Evolutionary conservation across 2,113 vertebrate species (phyloP).

Genomic region (Alosa alosa): DNA sequence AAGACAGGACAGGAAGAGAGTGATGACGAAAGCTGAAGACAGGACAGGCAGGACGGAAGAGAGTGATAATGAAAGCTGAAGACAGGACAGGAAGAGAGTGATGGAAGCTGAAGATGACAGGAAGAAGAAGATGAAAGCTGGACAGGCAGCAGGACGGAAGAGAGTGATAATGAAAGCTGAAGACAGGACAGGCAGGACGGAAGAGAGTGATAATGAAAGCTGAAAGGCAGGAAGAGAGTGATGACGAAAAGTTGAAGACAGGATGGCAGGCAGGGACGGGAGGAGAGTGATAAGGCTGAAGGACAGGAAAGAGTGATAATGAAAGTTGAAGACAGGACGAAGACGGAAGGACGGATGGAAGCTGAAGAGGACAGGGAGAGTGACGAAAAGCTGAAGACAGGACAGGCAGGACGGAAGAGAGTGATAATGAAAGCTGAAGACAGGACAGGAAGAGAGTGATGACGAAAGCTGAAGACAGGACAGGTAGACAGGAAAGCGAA

Average conservation of each 20-base stretch:
- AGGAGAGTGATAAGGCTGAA: not conserved
- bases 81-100: not conserved
- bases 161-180: too few species aligned
- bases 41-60: not conserved
- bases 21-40: not conserved
- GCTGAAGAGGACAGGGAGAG: not conserved
- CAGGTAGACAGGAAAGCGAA: too few species aligned
- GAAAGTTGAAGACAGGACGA: not conserved
- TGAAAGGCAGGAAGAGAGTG: not conserved
- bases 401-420: conserved; percentile 10
- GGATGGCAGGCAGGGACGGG: too few species aligned
- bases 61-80: not conserved
- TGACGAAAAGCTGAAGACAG: not conserved
- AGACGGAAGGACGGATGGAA: too few species aligned
- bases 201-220: too few species aligned
- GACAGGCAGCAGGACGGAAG: not conserved
- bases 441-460: not conserved
- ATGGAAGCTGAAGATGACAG: not conserved
- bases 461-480: too few species aligned
- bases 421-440: conserved; percentile 17
- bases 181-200: too few species aligned
- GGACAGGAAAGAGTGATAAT: not conserved
- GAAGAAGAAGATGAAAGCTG: conserved; percentile 22
- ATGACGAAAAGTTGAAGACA: not conserved
- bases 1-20: not conserved